Evolutionary conservation across 1,140 invertebrate species (phyloP).

Genomic region (Grapholita molesta): DNA sequence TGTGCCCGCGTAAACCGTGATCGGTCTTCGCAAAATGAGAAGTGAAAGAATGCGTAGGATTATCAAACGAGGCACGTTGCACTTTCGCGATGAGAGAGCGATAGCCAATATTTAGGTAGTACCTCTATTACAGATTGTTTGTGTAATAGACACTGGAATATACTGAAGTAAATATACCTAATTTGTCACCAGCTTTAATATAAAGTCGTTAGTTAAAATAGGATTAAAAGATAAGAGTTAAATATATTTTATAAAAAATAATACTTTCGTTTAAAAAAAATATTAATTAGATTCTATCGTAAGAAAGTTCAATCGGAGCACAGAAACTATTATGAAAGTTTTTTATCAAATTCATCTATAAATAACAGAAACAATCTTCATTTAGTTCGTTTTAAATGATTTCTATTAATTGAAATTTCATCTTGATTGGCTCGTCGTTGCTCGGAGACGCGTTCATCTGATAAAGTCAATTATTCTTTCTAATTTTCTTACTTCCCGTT

Average conservation of each 20-base stretch:
- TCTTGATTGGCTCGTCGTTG: background rate
- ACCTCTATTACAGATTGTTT: background rate
- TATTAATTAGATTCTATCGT: background rate
- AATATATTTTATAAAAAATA: background rate
- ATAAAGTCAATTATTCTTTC: background rate
- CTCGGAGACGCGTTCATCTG: background rate
- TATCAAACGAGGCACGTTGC: conserved; percentile 5
- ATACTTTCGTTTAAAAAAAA: background rate
- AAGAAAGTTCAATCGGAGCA: background rate
- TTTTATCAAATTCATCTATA: background rate
- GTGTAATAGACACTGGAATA: background rate
- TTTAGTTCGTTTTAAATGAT: no score
- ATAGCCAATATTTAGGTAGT: background rate
- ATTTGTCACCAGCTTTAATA: background rate
- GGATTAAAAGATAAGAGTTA: background rate
- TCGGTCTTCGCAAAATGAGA: background rate
- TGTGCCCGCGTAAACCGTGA: background rate
- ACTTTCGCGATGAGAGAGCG: conserved; percentile 1
- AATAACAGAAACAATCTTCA: background rate
- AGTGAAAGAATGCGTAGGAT: conserved; percentile 11
- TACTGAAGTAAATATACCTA: background rate
- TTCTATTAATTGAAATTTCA: conserved; percentile 16
- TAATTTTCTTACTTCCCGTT: background rate
- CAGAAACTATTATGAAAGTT: background rate
- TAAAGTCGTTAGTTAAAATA: background rate